These are phyloP conservation scores for Glyphotaelius pellucidus DNA, from an alignment of 2,888 invertebrate species.

Conservation along the genomic window DNA sequence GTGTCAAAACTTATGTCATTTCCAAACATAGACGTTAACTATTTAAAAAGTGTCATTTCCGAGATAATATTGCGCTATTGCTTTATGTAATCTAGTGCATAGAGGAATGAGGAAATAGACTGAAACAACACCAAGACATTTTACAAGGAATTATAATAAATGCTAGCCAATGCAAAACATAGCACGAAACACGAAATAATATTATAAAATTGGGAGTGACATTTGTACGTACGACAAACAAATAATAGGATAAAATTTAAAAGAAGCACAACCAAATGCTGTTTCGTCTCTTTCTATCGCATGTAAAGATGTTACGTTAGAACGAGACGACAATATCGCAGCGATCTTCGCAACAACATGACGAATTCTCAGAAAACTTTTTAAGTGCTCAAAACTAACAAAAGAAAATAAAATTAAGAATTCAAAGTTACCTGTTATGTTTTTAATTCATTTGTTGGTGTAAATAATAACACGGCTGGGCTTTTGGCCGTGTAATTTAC, in stretches of 20 bases:
- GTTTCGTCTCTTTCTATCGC: background rate
- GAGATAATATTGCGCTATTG: background rate
- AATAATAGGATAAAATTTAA: constrained; percentile 44
- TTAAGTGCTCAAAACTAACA: constrained; percentile 54
- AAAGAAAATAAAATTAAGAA: constrained; percentile 26
- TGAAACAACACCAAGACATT: background rate
- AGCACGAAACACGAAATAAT: background rate
- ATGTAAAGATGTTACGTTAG: background rate
- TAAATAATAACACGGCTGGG: constrained; percentile 7
- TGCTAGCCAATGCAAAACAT: constrained; percentile 33
- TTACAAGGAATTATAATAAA: constrained; percentile 29
- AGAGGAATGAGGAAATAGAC: constrained; percentile 20
- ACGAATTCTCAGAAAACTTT: constrained; percentile 58
- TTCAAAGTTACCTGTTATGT: background rate
- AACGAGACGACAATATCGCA: constrained; percentile 13
- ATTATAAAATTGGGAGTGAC: constrained; percentile 58
- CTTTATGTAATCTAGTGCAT: background rate
- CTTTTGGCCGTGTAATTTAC: constrained; percentile 24
- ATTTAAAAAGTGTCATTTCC: constrained; percentile 51
- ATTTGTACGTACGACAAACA: constrained; percentile 57
- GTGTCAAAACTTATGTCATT: constrained; percentile 63
- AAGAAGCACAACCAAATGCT: background rate
- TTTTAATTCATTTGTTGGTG: constrained; percentile 46
- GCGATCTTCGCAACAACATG: constrained; percentile 17
- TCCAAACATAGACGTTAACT: constrained; percentile 61